Conservation (phyloP, 1,140 invertebrate genomes). For the Acromyrmex charruanus region DNA sequence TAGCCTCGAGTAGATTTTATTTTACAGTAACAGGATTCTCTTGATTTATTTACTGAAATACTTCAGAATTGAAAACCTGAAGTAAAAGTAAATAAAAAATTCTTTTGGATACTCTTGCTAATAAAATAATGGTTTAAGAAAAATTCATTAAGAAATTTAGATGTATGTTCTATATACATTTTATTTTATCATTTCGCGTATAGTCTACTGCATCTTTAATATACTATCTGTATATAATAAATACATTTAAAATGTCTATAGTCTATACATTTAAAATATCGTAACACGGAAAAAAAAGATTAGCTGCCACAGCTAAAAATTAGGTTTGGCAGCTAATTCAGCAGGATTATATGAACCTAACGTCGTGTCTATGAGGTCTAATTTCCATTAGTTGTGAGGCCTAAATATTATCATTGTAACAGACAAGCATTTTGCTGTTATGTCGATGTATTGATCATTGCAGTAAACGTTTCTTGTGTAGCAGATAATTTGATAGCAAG, state of each 20-base stretch:
- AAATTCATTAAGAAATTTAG: neutral
- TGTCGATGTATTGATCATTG: too few relatives aligned
- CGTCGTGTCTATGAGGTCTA: too few relatives aligned
- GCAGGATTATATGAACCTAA: too few relatives aligned
- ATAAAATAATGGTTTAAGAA: neutral
- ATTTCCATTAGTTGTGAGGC: too few relatives aligned
- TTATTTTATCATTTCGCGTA: neutral
- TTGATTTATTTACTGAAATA: conserved; percentile 8
- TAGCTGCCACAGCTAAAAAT: too few relatives aligned
- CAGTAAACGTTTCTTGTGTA: too few relatives aligned
- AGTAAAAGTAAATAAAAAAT: neutral
- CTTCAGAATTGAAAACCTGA: neutral
- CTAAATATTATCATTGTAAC: too few relatives aligned
- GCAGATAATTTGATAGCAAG: too few relatives aligned
- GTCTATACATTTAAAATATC: neutral
- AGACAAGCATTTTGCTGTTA: too few relatives aligned
- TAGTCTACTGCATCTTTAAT: neutral
- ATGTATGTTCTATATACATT: neutral
- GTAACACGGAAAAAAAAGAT: too few relatives aligned
- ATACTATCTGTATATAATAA: neutral
- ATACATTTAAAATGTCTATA: neutral
- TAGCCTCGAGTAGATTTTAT: neutral
- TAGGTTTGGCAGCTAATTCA: too few relatives aligned
- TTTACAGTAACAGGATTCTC: neutral
- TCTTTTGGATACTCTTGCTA: neutral